These are phyloP conservation scores for Pogonocherus hispidulus DNA, from an alignment of 2,888 invertebrate species.

Conservation along the genomic window DNA sequence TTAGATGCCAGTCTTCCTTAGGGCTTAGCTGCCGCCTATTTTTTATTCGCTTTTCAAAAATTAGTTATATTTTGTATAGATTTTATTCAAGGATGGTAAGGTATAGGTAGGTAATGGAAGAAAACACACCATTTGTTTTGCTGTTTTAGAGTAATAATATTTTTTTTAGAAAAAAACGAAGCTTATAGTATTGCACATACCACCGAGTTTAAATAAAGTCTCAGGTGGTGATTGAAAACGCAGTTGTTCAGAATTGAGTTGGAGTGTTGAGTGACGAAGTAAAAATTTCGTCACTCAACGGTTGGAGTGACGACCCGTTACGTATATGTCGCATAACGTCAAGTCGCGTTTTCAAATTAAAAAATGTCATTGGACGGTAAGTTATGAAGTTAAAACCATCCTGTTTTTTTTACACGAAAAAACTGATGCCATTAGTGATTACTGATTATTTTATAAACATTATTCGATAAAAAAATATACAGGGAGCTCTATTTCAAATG, in stretches of 20 bases:
- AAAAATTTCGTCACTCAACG: too few species aligned
- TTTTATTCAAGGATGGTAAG: too few species aligned
- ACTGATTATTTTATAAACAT: too few species aligned
- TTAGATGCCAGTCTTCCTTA: too few species aligned
- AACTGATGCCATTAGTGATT: too few species aligned
- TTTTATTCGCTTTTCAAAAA: too few species aligned
- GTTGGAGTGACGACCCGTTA: constrained; percentile 32
- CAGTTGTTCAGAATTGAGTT: constrained; percentile 34
- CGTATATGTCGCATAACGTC: constrained; percentile 5
- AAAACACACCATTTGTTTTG: constrained; percentile 28
- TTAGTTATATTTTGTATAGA: too few species aligned
- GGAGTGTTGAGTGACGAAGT: too few species aligned
- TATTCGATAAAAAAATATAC: too few species aligned
- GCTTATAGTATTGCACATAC: constrained; percentile 60
- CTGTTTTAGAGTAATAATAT: constrained; percentile 53
- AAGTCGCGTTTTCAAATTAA: background rate
- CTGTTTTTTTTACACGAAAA: background rate
- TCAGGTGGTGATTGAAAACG: constrained; percentile 54
- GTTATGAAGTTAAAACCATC: constrained; percentile 1
- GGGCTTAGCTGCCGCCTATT: too few species aligned
- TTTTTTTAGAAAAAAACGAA: constrained; percentile 62
- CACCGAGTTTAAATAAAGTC: constrained; percentile 55
- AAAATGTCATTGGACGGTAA: constrained; percentile 20
- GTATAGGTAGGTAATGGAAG: constrained; percentile 12
- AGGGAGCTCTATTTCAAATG: too few species aligned